Evolutionary conservation across 2,113 vertebrate species (phyloP).

Genomic region (Capreolus pygargus): DNA sequence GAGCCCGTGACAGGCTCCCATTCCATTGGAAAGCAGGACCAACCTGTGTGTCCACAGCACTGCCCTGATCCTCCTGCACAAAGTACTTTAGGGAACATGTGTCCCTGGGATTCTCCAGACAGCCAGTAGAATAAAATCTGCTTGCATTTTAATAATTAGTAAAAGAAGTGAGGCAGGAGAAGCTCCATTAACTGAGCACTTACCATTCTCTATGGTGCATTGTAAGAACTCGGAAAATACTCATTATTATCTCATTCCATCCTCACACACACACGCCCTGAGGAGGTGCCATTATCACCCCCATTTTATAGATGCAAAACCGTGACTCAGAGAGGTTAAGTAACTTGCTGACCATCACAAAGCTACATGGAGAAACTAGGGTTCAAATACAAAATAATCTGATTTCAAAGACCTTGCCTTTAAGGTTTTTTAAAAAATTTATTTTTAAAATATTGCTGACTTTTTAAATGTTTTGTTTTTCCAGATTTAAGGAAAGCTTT

Average conservation of each 20-base stretch:
- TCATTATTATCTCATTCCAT: background rate
- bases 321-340: background rate
- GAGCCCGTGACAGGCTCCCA: background rate
- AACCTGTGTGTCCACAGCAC: background rate
- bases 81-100: background rate
- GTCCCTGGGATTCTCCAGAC: background rate
- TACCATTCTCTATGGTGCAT: too few species aligned
- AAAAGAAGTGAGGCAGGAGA: background rate
- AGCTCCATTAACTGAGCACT: background rate
- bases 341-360: rapidly evolving
- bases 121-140: background rate
- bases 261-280: background rate
- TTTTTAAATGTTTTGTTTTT: background rate
- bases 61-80: background rate
- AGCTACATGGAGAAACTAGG: background rate
- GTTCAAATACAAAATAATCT: background rate
- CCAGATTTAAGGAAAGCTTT: background rate
- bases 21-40: background rate
- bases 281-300: background rate
- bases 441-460: background rate
- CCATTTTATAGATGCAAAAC: background rate
- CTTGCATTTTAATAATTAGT: background rate
- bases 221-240: background rate
- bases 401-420: background rate
- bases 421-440: background rate